phyloP scores from a whole-genome alignment of 1,140 invertebrate genomes.

The Spodoptera frugiperda region DNA sequence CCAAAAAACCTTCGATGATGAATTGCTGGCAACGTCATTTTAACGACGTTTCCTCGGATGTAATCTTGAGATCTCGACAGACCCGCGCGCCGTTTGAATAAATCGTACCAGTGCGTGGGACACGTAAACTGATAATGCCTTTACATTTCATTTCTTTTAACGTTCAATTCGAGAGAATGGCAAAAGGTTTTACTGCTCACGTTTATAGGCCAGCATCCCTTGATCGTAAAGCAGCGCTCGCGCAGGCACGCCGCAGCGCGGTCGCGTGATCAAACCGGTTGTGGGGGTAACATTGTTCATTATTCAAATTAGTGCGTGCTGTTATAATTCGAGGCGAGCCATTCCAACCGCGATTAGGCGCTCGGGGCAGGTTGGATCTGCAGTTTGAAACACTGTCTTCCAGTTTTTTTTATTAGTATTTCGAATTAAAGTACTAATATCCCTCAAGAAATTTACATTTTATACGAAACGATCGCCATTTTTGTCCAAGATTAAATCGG shows the following conservation, averaged over 20 bases:
- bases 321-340: slow-evolving; percentile 72
- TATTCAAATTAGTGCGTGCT: slow-evolving; percentile 79
- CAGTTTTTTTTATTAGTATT: background rate
- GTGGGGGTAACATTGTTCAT: slow-evolving; percentile 74
- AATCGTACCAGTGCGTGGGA: slow-evolving; percentile 14
- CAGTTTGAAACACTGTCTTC: slow-evolving; percentile 44
- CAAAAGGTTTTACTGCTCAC: slow-evolving; percentile 60
- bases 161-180: slow-evolving; percentile 48
- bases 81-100: background rate
- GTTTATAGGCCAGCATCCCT: slow-evolving; percentile 69
- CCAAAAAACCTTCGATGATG: slow-evolving; percentile 65
- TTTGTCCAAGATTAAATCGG: slow-evolving; percentile 8
- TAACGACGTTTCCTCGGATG: slow-evolving; percentile 38
- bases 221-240: slow-evolving; percentile 62
- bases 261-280: slow-evolving; percentile 72
- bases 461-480: slow-evolving; percentile 4
- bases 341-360: slow-evolving; percentile 65
- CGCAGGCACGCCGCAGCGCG: slow-evolving; percentile 56
- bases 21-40: slow-evolving; percentile 63
- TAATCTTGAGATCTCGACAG: slow-evolving; percentile 23
- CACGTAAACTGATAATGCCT: slow-evolving; percentile 32
- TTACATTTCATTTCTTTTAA: slow-evolving; percentile 40
- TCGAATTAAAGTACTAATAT: background rate
- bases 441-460: slow-evolving; percentile 10
- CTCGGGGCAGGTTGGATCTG: slow-evolving; percentile 49